phyloP scores from a whole-genome alignment of 2,797 vertebrate species.

The Balearica regulorum region DNA sequence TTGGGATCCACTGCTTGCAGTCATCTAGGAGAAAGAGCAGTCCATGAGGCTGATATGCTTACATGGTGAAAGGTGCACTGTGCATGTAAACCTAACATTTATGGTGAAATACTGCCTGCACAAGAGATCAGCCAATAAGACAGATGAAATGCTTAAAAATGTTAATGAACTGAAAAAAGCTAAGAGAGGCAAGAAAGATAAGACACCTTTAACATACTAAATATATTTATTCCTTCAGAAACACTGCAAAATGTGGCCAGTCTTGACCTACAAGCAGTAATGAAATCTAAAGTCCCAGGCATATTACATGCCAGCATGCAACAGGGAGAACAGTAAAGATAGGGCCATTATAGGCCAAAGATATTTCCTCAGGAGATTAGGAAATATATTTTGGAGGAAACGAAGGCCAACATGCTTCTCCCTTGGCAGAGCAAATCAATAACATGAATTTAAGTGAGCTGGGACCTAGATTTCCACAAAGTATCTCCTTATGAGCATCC shows the following conservation, averaged over 20 bases:
- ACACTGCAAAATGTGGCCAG: slow-evolving; percentile 50
- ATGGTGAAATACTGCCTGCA: background rate
- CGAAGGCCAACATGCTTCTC: slow-evolving; percentile 47
- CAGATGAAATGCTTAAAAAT: background rate
- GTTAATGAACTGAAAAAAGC: background rate
- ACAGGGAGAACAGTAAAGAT: slow-evolving; percentile 11
- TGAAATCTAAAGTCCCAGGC: slow-evolving; percentile 50
- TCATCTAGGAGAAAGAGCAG: background rate
- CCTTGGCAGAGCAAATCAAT: slow-evolving; percentile 33
- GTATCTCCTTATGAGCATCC: background rate
- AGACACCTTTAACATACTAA: slow-evolving; percentile 62
- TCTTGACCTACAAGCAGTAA: slow-evolving; percentile 58
- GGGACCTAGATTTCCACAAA: slow-evolving; percentile 13
- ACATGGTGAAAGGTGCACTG: background rate
- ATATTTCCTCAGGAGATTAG: slow-evolving; percentile 27
- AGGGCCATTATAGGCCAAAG: slow-evolving; percentile 37
- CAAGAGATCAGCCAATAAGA: background rate
- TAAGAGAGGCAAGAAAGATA: slow-evolving; percentile 34
- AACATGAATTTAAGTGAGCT: slow-evolving; percentile 20
- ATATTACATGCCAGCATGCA: slow-evolving; percentile 65
- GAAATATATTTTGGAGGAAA: slow-evolving; percentile 29
- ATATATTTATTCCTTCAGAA: slow-evolving; percentile 67
- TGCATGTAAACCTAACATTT: background rate
- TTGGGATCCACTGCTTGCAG: background rate
- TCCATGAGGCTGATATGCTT: background rate